Conservation (phyloP, 2,888 invertebrate genomes). For the Drosophila fungiperda region DNA sequence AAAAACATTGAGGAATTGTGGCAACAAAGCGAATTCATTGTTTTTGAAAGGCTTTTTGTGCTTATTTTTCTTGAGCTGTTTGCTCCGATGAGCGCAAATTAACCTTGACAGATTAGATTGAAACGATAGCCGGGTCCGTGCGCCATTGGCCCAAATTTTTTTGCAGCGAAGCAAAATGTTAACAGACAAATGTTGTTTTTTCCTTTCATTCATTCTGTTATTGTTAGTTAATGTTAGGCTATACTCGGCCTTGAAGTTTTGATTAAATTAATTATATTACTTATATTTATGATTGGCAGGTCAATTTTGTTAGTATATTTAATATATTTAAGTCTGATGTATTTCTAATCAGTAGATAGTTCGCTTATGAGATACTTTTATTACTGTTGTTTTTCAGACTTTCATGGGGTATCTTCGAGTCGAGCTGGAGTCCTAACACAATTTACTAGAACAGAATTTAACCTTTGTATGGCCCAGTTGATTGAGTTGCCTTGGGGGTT, state of each 20-base stretch:
- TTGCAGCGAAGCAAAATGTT: slow-evolving; percentile 29
- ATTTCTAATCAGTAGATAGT: background rate
- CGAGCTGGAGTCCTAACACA: background rate
- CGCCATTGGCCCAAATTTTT: slow-evolving; percentile 16
- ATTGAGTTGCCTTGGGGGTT: slow-evolving; percentile 20
- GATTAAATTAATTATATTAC: background rate
- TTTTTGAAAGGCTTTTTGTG: slow-evolving; percentile 39
- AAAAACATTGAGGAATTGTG: slow-evolving; percentile 16
- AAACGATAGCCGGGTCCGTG: slow-evolving; percentile 31
- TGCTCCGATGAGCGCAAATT: slow-evolving; percentile 56
- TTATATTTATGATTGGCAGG: background rate
- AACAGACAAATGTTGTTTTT: slow-evolving; percentile 42
- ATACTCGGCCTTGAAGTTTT: background rate
- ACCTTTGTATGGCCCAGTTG: slow-evolving; percentile 22
- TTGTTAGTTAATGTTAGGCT: background rate
- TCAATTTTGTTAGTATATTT: background rate
- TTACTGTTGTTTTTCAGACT: background rate
- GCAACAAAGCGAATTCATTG: slow-evolving; percentile 22
- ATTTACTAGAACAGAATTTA: slow-evolving; percentile 15
- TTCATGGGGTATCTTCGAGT: slow-evolving; percentile 3
- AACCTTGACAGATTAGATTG: slow-evolving; percentile 68
- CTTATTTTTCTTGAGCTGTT: slow-evolving; percentile 42
- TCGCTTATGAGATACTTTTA: background rate
- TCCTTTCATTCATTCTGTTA: background rate
- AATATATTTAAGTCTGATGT: too few relatives aligned